Evolutionary conservation across 2,797 vertebrate species (phyloP).

Genomic region (Gila robusta): DNA sequence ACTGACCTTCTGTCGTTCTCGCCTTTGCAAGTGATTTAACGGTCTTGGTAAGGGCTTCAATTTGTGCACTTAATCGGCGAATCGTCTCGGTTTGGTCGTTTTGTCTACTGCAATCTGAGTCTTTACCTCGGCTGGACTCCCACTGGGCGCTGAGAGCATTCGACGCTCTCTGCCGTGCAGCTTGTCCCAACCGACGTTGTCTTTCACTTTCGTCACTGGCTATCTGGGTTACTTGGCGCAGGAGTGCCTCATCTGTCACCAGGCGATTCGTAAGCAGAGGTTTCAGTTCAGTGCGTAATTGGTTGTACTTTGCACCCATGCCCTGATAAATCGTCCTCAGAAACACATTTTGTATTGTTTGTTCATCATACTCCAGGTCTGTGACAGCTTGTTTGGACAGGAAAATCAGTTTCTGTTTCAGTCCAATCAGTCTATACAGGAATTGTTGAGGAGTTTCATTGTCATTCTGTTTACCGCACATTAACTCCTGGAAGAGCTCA

Average conservation of each 20-base stretch:
- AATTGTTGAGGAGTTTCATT: too few species aligned
- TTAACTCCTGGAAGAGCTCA: too few species aligned
- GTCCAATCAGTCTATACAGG: too few species aligned
- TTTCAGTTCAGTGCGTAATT: neutral
- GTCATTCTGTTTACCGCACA: too few species aligned
- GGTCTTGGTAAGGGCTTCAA: too few species aligned
- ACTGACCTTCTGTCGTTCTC: too few species aligned
- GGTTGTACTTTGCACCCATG: too few species aligned
- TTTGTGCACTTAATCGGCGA: too few species aligned
- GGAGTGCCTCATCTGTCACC: neutral
- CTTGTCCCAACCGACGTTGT: neutral
- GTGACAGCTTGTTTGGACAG: neutral
- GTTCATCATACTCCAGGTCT: conserved; percentile 5
- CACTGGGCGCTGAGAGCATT: neutral
- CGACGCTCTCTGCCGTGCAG: neutral
- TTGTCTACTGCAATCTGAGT: too few species aligned
- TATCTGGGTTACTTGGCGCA: neutral
- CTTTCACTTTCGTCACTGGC: neutral
- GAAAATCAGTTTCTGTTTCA: neutral
- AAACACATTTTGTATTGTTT: conserved; percentile 14
- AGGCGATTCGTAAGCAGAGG: neutral
- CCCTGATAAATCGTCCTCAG: conserved; percentile 10
- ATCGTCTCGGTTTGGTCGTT: too few species aligned
- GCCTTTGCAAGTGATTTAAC: too few species aligned
- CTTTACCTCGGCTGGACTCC: neutral